phyloP scores from a whole-genome alignment of 2,888 invertebrate genomes.

The Helleia helle region DNA sequence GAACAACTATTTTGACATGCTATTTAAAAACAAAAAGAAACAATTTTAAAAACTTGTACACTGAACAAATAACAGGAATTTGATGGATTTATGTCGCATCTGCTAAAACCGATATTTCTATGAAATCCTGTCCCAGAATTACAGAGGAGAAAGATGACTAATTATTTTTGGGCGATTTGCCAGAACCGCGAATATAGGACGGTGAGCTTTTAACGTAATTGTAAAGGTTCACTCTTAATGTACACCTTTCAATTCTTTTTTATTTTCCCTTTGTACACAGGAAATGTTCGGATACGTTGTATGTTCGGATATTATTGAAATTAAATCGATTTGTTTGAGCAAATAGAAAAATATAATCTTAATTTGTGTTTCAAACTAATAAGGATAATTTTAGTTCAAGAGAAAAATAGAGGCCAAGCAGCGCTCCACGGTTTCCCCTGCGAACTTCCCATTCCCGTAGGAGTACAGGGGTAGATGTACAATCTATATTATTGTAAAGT shows the following conservation, averaged over 20 bases:
- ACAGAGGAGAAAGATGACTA: conserved; percentile 49
- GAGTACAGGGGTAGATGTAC: no score
- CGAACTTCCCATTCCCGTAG: no score
- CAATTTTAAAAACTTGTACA: background rate
- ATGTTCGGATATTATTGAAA: no score
- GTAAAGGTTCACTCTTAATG: conserved; percentile 13
- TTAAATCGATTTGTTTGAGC: no score
- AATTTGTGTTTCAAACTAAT: no score
- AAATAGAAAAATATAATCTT: no score
- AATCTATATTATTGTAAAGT: no score
- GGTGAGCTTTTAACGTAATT: conserved; percentile 20
- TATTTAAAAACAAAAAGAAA: background rate
- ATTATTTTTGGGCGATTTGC: conserved; percentile 61
- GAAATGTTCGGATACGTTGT: no score
- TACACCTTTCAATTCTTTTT: background rate
- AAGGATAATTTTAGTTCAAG: no score
- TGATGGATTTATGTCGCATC: conserved; percentile 14
- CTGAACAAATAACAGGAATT: background rate
- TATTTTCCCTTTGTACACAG: no score
- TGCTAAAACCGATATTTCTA: conserved; percentile 24
- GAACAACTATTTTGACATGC: background rate
- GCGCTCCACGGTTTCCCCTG: no score
- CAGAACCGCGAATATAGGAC: conserved; percentile 32
- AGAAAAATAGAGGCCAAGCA: no score
- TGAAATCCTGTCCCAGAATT: conserved; percentile 42